Conservation (phyloP, 2,113 vertebrate genomes). For the Tapirus terrestris region DNA sequence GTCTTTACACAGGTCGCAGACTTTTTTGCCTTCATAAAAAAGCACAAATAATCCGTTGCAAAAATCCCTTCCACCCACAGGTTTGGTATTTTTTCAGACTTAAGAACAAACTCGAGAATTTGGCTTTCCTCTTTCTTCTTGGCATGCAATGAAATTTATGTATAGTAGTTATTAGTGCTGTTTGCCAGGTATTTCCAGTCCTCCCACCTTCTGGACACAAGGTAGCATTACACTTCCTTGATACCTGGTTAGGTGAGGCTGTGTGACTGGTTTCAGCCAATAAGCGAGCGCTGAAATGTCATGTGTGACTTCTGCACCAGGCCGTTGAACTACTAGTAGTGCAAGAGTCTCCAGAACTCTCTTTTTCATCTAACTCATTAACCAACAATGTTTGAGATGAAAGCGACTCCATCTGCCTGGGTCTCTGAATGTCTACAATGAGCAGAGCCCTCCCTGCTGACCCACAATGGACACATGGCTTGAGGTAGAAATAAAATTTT, state of each 20-base stretch:
- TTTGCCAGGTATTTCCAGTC: neutral
- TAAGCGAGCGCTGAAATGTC: neutral
- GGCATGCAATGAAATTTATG: neutral
- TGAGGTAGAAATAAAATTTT: constrained; percentile 42
- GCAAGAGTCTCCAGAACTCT: neutral
- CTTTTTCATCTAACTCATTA: neutral
- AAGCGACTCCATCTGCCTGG: neutral
- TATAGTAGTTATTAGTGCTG: neutral
- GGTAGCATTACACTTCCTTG: neutral
- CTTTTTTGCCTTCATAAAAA: neutral
- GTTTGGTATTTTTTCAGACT: neutral
- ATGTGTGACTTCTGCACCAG: neutral
- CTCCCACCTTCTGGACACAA: neutral
- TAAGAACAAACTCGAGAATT: neutral
- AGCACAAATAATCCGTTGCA: neutral
- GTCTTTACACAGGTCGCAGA: neutral
- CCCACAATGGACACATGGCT: neutral
- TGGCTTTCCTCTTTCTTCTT: constrained; percentile 13
- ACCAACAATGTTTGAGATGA: neutral
- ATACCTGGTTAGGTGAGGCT: neutral
- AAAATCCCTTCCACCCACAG: neutral
- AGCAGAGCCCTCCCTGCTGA: neutral
- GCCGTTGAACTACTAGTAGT: neutral
- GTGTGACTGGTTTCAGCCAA: neutral
- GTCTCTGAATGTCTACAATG: neutral